Conservation (phyloP, 2,888 invertebrate genomes). For the Tubulanus polymorphus region DNA sequence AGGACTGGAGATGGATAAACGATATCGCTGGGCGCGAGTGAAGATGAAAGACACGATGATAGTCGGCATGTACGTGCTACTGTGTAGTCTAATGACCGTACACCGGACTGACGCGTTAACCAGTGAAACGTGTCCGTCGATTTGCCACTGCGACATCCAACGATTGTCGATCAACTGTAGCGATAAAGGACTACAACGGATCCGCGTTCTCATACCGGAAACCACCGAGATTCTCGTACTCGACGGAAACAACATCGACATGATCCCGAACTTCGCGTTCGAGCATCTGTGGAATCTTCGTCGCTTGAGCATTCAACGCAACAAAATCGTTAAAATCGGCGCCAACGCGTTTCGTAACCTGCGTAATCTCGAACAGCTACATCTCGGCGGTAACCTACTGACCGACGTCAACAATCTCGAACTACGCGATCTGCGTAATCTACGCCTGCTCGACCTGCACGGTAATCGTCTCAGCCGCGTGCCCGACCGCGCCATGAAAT, state of each 20-base stretch:
- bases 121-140: constrained; percentile 6
- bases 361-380: constrained; percentile 16
- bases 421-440: constrained; percentile 21
- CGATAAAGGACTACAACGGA: constrained; percentile 2
- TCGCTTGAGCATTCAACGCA: constrained; percentile 22
- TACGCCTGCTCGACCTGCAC: constrained; percentile 29
- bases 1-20: too few relatives aligned
- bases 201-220: background rate
- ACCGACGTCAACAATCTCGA: constrained; percentile 22
- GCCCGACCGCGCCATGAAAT: constrained; percentile 21
- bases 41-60: too few relatives aligned
- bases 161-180: constrained; percentile 15
- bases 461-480: constrained; percentile 24
- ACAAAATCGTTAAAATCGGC: constrained; percentile 18
- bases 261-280: constrained; percentile 23
- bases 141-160: constrained; percentile 15
- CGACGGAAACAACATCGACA: constrained; percentile 22
- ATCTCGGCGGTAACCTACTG: constrained; percentile 24
- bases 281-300: constrained; percentile 18
- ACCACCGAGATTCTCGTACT: constrained; percentile 13
- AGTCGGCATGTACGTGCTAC: too few relatives aligned
- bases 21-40: too few relatives aligned
- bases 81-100: background rate
- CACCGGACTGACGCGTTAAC: background rate
- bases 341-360: constrained; percentile 20